Percentiles rank a stretch among this genome's conserved stretches.
Conservation (phyloP, 2,888 invertebrate species). For the Habroteleia sp. region DNA sequence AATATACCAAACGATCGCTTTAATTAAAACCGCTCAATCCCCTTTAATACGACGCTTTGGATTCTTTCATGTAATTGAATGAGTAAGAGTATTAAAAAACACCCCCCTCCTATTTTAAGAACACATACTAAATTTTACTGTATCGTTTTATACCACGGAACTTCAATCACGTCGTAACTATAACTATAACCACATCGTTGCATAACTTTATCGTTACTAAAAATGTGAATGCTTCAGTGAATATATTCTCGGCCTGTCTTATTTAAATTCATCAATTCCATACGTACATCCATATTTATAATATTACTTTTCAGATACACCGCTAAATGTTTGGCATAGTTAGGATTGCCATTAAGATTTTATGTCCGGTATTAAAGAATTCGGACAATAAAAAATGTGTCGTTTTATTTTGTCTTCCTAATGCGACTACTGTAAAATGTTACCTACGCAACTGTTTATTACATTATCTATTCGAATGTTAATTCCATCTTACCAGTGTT, state of each 20-base stretch:
- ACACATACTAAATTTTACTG: not conserved
- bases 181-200: slow-evolving; percentile 12
- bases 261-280: slow-evolving; percentile 27
- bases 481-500: too few relatives aligned
- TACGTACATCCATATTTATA: slow-evolving; percentile 23
- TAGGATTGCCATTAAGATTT: slow-evolving; percentile 7
- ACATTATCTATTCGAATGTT: not conserved
- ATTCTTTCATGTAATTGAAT: too few relatives aligned
- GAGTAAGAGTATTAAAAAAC: too few relatives aligned
- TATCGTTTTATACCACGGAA: not conserved
- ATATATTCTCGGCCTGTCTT: slow-evolving; percentile 1
- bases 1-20: slow-evolving; percentile 32
- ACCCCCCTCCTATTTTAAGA: too few relatives aligned
- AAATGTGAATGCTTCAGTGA: not conserved
- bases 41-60: slow-evolving; percentile 14
- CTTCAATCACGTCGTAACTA: slow-evolving; percentile 13
- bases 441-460: not conserved
- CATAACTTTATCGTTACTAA: slow-evolving; percentile 20
- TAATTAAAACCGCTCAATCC: slow-evolving; percentile 10
- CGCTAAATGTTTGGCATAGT: slow-evolving; percentile 15
- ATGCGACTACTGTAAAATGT: not conserved
- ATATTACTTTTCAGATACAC: slow-evolving; percentile 21
- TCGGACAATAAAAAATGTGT: slow-evolving; percentile 11
- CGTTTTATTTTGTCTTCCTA: not conserved
- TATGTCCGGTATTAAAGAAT: slow-evolving; percentile 2